These are phyloP conservation scores for Bambusicola thoracicus DNA, from an alignment of 2,113 vertebrate species.

Conservation along the genomic window DNA sequence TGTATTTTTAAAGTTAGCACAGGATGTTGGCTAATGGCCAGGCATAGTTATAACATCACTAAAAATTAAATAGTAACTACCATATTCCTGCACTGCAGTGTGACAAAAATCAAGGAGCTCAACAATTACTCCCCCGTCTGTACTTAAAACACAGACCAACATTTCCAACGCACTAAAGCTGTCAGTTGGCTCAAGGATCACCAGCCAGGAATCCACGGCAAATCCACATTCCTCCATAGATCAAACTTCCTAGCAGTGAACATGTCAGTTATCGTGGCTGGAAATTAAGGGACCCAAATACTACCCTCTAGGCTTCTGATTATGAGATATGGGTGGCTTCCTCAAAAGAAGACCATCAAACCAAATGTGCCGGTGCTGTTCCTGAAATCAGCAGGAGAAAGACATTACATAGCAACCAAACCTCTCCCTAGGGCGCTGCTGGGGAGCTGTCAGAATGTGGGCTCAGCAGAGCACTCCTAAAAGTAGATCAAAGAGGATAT, in stretches of 20 bases:
- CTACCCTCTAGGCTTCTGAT: background rate
- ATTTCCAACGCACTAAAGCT: background rate
- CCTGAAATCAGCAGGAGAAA: background rate
- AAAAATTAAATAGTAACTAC: background rate
- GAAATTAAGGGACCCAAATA: background rate
- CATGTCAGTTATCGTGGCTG: background rate
- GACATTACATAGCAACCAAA: background rate
- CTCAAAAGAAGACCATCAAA: background rate
- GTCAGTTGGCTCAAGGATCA: background rate
- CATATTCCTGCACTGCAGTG: background rate
- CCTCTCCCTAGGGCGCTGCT: background rate
- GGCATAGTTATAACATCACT: background rate
- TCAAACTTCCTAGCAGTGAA: background rate
- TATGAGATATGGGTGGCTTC: background rate
- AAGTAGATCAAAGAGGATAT: fast-evolving
- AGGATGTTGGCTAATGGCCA: background rate
- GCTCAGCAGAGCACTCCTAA: background rate
- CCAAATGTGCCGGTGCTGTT: background rate
- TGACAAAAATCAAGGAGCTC: background rate
- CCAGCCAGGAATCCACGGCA: background rate
- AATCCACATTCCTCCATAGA: background rate
- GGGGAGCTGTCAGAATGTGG: background rate
- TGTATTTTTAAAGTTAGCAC: background rate
- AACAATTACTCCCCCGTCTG: background rate
- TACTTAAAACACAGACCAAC: background rate